Percentiles rank a stretch among this genome's conserved stretches.
Conservation (phyloP, 1,140 invertebrate species). For the Sipha flava region DNA sequence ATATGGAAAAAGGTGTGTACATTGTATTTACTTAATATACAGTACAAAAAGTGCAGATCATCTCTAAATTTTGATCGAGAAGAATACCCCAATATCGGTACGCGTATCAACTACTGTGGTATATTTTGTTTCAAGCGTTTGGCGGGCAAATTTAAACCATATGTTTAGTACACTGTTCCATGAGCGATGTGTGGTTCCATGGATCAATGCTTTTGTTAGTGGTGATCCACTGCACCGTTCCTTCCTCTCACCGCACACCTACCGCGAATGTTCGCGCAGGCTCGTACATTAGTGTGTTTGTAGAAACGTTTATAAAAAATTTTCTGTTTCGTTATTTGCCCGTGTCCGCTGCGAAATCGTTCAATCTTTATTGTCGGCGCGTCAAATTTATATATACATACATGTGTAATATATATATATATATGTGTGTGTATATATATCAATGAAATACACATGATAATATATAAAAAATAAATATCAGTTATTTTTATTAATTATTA, state of each 20-base stretch:
- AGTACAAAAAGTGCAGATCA: too few species aligned
- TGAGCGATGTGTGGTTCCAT: conserved; percentile 2
- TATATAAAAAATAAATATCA: not conserved
- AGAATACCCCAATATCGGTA: too few species aligned
- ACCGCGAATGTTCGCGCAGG: not conserved
- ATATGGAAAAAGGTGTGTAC: too few species aligned
- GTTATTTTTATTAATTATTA: not conserved
- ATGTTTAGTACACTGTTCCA: not conserved
- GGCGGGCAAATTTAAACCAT: not conserved
- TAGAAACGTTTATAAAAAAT: not conserved
- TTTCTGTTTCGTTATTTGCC: not conserved
- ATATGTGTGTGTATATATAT: not conserved
- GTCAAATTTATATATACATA: not conserved
- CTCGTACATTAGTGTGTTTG: not conserved
- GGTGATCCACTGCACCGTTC: not conserved
- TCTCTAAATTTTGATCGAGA: too few species aligned
- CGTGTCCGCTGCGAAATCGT: not conserved
- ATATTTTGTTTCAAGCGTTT: not conserved
- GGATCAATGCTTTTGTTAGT: conserved; percentile 13
- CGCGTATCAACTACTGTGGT: too few species aligned
- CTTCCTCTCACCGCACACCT: not conserved
- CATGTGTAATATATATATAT: not conserved
- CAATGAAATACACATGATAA: not conserved
- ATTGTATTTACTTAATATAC: too few species aligned
- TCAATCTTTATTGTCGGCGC: not conserved